Base-by-base conservation (phyloP, 1,140 invertebrate genomes). In the Mya arenaria region DNA sequence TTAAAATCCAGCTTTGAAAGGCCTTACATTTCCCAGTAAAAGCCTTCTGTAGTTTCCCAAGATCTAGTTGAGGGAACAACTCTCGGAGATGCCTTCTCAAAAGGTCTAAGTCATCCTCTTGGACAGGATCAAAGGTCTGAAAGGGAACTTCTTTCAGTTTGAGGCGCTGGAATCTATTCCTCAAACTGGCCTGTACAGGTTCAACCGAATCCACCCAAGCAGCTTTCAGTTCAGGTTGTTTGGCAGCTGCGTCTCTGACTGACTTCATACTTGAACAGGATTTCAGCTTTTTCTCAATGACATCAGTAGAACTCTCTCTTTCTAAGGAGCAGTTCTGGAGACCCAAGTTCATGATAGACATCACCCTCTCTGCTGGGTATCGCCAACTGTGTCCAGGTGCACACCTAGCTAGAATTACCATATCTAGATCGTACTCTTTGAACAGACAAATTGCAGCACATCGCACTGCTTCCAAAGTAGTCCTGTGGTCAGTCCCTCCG, bases 331-430 rank as follows among this genome's bases (percentile, higher is more conserved):
- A 52, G 75, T 84, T 82, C 62, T 86, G 85, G 37, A 69, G 60
- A 0, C 77, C 85, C 25, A 82, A 30, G 48, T 86, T 86, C 17
- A 84, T 15, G 1, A 83, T 17, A 3, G 48, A 63, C 85, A 86
- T 86, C 2, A 86, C 85, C 32, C 85, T 69, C 36, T 86, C 83
- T 0, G 55, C 81, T 48, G 82, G 86, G 44, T 84, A 85, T 19
- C 52, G 25, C 73, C 82, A 85, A 52, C 58, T 62, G 36, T 84
- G 44, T 4, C 82, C 71, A 19, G 82, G 84, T 19, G 84, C 68
- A 32, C 84, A 82, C 82, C 78, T 75, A 19, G 52, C 28, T 41
- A 77, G 80, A 23, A 80, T 62, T 15, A 81, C 36, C 4, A 82
- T 37, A 23, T 85, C 84, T 44, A 83, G 28, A 36, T 68, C 37